phyloP scores from a whole-genome alignment of 1,140 invertebrate genomes.

The Nasonia giraulti region DNA sequence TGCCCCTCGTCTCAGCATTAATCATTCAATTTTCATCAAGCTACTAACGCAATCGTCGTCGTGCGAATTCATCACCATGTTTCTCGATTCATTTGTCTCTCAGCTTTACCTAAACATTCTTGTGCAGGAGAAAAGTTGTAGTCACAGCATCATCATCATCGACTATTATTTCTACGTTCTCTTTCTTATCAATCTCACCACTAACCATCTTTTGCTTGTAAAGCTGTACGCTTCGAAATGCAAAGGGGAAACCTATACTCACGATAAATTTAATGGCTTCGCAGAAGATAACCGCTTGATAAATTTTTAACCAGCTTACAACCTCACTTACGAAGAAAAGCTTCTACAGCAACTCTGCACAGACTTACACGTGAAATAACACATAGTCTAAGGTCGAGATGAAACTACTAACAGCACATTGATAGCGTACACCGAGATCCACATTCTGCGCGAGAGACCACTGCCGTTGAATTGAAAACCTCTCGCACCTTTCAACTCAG shows the following conservation, averaged over 20 bases:
- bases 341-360: neutral
- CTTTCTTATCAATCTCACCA: neutral
- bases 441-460: neutral
- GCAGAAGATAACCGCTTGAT: neutral
- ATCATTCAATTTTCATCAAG: neutral
- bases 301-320: neutral
- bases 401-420: neutral
- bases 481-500: neutral
- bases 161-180: neutral
- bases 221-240: neutral
- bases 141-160: constrained; percentile 3
- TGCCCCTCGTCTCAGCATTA: neutral
- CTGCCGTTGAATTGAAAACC: neutral
- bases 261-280: neutral
- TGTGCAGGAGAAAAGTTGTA: neutral
- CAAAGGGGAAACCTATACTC: neutral
- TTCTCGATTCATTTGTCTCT: neutral
- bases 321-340: neutral
- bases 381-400: neutral
- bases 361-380: neutral
- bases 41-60: neutral
- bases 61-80: too few species aligned
- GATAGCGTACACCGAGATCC: neutral
- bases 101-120: neutral
- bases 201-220: neutral